A percentile compares a stretch with the other conserved stretches of the same genome.
Conservation (phyloP, 2,888 invertebrate species). For the Pardosa pseudoannulata region DNA sequence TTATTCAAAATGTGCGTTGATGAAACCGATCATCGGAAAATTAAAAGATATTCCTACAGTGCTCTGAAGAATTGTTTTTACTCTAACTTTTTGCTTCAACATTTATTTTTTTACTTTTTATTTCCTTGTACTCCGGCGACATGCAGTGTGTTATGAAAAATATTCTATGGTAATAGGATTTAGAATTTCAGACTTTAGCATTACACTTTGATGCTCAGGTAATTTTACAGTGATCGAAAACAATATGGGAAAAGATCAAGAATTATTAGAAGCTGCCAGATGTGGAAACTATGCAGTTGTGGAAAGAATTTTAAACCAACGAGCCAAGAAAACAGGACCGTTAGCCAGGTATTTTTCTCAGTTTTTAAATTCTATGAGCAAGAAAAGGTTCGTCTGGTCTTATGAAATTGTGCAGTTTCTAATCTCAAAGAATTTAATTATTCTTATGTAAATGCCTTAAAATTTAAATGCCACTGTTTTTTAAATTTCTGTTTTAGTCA, state of each 20-base stretch:
- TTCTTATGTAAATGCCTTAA: too few species aligned
- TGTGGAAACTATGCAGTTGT: slow-evolving; percentile 86
- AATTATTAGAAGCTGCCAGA: slow-evolving; percentile 95
- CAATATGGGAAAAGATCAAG: slow-evolving; percentile 95
- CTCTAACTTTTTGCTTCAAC: neutral
- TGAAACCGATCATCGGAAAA: neutral
- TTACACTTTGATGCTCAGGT: neutral
- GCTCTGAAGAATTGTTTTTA: neutral
- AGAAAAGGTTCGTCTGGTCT: too few species aligned
- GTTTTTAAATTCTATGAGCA: too few species aligned
- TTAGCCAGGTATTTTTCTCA: slow-evolving; percentile 73
- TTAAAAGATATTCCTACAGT: neutral
- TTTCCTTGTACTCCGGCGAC: neutral
- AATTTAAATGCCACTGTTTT: too few species aligned
- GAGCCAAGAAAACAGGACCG: slow-evolving; percentile 72
- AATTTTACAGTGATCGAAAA: neutral
- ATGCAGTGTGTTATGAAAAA: neutral
- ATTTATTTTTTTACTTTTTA: neutral
- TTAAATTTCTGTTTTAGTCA: too few species aligned
- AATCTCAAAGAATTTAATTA: too few species aligned
- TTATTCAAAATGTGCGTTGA: neutral
- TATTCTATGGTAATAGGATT: neutral
- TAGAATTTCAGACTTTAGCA: neutral
- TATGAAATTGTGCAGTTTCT: too few species aligned
- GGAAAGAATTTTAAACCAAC: slow-evolving; percentile 76